Evolutionary conservation across 2,888 invertebrate genomes (phyloP).

Genomic region (Luperina testacea): DNA sequence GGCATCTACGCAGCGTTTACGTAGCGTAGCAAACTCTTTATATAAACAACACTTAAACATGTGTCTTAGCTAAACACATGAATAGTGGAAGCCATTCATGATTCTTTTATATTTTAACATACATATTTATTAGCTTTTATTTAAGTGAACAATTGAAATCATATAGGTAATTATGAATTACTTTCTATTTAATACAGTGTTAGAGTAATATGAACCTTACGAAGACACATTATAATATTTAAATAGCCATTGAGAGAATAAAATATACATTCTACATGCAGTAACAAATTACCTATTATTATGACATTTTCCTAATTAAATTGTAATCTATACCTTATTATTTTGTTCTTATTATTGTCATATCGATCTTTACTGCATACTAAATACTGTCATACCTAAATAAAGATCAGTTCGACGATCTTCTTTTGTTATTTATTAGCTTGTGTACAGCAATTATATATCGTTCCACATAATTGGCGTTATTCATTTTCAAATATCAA

Average conservation of each 20-base stretch:
- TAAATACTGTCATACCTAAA: background rate
- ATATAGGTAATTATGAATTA: background rate
- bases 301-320: background rate
- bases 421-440: background rate
- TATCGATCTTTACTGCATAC: background rate
- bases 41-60: background rate
- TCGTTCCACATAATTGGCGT: background rate
- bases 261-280: background rate
- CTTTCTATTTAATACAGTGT: no score
- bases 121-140: background rate
- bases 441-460: background rate
- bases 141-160: slow-evolving; percentile 9
- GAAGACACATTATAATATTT: background rate
- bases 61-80: background rate
- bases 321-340: no score
- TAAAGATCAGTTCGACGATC: background rate
- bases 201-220: no score
- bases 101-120: background rate
- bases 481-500: background rate
- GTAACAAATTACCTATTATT: background rate
- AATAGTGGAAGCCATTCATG: background rate
- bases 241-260: background rate
- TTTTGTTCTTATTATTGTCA: background rate
- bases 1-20: background rate
- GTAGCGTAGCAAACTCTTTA: background rate